Evolutionary conservation across 2,113 vertebrate species (phyloP), one percentile per base, ranked within the genome.

Genomic region (Oreocharis arfaki): DNA sequence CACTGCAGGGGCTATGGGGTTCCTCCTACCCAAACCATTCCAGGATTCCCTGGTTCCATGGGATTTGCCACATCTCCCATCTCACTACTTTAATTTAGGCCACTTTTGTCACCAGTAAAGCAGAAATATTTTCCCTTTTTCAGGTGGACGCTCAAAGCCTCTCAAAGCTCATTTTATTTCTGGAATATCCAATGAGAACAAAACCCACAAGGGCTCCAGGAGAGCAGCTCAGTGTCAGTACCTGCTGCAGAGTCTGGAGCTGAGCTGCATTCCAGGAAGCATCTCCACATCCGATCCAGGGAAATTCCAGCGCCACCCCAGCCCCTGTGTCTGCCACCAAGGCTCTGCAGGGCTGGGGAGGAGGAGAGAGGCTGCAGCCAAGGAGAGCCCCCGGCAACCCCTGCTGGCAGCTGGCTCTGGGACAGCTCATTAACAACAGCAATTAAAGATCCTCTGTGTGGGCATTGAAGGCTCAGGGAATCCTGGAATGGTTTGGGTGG

Each of bases 241-340:
- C 5, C 13, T 7, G 42, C 53, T 42, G 69, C 10, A 6, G 49
- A 24, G 17, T 14, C 3, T n/a, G 41, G 15, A 35, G 44, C n/a
- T 28, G 13, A 56, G 37, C 37, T 46, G 50, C 41, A 27, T 39
- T 16, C 14, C 4, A 32, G 56, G 41, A 41, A 81, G 35, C 50
- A 1, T 3, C n/a, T 50, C 85, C 71, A 5, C 33, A 30, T 22
- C 7, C 8, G 21, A n/a, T 7, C 5, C 0, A 3, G 37, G 14
- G 12, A 15, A 24, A 44, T 15, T 4, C 14, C 74, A 13, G 52
- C 7, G 70, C 4, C 74, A n/a, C 3, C 55, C 84, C 39, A 30
- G 10, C 14, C 4, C 53, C 64, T 14, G 33, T 20, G n/a, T 15
- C 42, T 42, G 84, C 74, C 84, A 76, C 32, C 79, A 47, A 1